These are phyloP conservation scores for Teleopsis dalmanni DNA, from an alignment of 1,140 invertebrate species.

Conservation along the genomic window DNA sequence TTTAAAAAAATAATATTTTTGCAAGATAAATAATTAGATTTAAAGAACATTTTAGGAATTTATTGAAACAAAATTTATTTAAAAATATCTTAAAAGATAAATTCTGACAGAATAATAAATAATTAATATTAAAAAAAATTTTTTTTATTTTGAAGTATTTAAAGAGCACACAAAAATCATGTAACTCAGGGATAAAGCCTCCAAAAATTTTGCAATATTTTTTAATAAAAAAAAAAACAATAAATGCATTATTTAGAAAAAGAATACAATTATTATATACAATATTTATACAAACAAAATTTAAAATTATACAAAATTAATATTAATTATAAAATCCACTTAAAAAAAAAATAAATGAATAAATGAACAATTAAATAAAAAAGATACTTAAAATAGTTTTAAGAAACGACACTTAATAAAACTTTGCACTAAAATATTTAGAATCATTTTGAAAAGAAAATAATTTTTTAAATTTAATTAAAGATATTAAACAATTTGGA, in stretches of 20 bases:
- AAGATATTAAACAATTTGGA: neutral
- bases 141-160: neutral
- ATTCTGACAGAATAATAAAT: too few relatives aligned
- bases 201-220: conserved; percentile 24
- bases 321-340: neutral
- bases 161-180: conserved; percentile 12
- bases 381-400: conserved; percentile 2
- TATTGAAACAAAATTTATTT: too few relatives aligned
- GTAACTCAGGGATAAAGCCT: conserved; percentile 14
- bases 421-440: conserved; percentile 19
- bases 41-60: too few relatives aligned
- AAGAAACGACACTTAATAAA: conserved; percentile 16
- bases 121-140: neutral
- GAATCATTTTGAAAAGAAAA: conserved; percentile 18
- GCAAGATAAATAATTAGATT: too few relatives aligned
- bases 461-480: conserved; percentile 12
- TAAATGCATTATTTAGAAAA: conserved; percentile 15
- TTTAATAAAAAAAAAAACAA: conserved; percentile 17
- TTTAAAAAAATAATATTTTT: too few relatives aligned
- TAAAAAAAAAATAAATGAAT: neutral
- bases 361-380: neutral
- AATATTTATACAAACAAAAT: conserved; percentile 11
- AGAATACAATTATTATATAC: conserved; percentile 19
- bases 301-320: conserved; percentile 8
- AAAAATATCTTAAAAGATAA: too few relatives aligned